Percentiles rank a stretch among this genome's conserved stretches.
Evolutionary conservation across 2,888 invertebrate genomes (phyloP).

Genomic region (Alentia gelatinosa): DNA sequence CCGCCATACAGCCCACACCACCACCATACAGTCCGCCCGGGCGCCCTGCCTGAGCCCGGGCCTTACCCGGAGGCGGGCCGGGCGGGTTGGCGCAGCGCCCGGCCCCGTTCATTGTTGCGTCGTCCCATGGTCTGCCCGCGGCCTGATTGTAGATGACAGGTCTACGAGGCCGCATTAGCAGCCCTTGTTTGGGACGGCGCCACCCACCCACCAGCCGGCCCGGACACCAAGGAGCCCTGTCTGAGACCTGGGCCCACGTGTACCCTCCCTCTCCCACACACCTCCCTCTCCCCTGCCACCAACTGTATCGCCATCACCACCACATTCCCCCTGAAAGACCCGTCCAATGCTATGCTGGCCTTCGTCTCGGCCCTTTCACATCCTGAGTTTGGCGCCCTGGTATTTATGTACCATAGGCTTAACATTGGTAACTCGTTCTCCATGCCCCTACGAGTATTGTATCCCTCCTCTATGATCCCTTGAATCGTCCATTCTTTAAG

Average conservation of each 20-base stretch:
- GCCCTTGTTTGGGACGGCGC: background rate
- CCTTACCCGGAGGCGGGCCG: too few species aligned
- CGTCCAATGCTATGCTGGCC: background rate
- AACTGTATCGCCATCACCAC: background rate
- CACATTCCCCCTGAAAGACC: background rate
- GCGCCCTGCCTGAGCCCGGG: too few species aligned
- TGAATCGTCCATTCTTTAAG: background rate
- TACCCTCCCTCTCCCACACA: background rate
- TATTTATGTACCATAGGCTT: background rate
- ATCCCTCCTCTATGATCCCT: background rate
- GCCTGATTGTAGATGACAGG: slow-evolving; percentile 35
- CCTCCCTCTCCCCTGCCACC: background rate
- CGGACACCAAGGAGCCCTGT: background rate
- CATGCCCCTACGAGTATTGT: too few species aligned
- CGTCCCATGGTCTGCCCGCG: background rate
- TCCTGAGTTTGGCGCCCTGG: background rate
- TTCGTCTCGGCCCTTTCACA: background rate
- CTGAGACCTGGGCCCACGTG: too few species aligned
- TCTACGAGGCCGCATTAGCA: slow-evolving; percentile 6
- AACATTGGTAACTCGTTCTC: too few species aligned
- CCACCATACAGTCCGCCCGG: too few species aligned
- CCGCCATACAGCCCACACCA: too few species aligned
- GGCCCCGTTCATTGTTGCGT: background rate
- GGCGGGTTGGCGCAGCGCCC: background rate
- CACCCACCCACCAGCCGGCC: background rate